Conservation (phyloP, 2,888 invertebrate species). For the Sialis lutaria region DNA sequence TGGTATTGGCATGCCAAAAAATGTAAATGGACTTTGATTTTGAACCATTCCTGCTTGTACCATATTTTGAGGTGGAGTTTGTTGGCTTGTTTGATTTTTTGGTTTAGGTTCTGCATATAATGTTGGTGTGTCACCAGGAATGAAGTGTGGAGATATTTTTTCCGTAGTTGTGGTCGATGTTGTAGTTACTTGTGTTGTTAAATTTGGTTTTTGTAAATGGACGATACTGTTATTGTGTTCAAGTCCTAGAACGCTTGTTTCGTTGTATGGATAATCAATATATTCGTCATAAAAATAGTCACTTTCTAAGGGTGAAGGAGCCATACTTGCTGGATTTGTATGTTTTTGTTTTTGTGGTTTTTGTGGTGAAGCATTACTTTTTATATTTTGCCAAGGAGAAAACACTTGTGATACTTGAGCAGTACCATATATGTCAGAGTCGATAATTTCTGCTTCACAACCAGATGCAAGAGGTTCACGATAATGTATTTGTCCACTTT, state of each 20-base stretch:
- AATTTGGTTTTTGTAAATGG: not conserved
- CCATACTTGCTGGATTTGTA: slow-evolving; percentile 23
- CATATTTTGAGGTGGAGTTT: not conserved
- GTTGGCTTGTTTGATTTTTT: not conserved
- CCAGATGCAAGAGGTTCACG: slow-evolving; percentile 42
- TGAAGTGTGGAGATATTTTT: slow-evolving; percentile 25
- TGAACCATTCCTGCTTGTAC: slow-evolving; percentile 18
- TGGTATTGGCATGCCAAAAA: slow-evolving; percentile 71
- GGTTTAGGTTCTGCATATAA: slow-evolving; percentile 32
- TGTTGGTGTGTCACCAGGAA: slow-evolving; percentile 40
- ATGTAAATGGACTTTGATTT: slow-evolving; percentile 51
- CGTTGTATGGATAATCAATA: slow-evolving; percentile 56
- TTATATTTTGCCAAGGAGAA: slow-evolving; percentile 33
- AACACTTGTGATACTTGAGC: slow-evolving; percentile 40
- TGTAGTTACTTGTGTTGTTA: slow-evolving; percentile 1
- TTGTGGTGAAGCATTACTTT: slow-evolving; percentile 25
- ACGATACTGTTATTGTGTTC: slow-evolving; percentile 10
- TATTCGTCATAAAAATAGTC: slow-evolving; percentile 75
- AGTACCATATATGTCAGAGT: slow-evolving; percentile 25
- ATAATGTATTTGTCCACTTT: slow-evolving; percentile 23
- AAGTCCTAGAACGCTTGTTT: slow-evolving; percentile 24
- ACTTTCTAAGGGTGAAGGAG: slow-evolving; percentile 55
- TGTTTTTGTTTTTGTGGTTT: slow-evolving; percentile 28
- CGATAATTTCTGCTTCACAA: slow-evolving; percentile 49
- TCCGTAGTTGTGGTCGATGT: slow-evolving; percentile 7